Evolutionary conservation across 1,140 invertebrate species (phyloP).

Genomic region (Drosophila carrolli): DNA sequence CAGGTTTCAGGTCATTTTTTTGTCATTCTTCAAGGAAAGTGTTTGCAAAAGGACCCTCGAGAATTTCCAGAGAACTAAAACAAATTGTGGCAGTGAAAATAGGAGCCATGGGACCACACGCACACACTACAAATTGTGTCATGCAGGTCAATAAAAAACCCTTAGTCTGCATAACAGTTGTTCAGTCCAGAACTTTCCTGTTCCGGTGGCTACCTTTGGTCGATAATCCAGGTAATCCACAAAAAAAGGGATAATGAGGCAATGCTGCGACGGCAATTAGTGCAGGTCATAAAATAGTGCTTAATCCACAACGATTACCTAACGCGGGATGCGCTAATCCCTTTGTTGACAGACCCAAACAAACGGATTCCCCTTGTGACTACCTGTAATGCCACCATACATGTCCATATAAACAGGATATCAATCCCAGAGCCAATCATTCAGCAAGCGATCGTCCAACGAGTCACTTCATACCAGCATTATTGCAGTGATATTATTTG

Average conservation of each 20-base stretch:
- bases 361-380: conserved; percentile 6
- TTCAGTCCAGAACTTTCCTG: conserved; percentile 46
- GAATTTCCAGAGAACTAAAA: conserved; percentile 50
- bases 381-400: conserved; percentile 39
- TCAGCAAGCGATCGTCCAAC: conserved; percentile 53
- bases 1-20: background rate
- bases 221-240: conserved; percentile 39
- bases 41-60: background rate
- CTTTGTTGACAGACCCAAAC: conserved; percentile 44
- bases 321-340: conserved; percentile 61
- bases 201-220: conserved; percentile 53
- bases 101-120: conserved; percentile 36
- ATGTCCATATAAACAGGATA: conserved; percentile 65
- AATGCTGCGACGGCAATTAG: conserved; percentile 40
- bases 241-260: conserved; percentile 34
- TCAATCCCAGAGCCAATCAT: conserved; percentile 38
- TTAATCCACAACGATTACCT: conserved; percentile 42
- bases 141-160: conserved; percentile 61
- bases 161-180: conserved; percentile 8
- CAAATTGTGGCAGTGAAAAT: conserved; percentile 15
- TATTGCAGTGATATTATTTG: background rate
- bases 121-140: conserved; percentile 39
- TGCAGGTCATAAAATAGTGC: conserved; percentile 45
- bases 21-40: conserved; percentile 5
- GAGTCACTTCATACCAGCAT: conserved; percentile 27